Evolutionary conservation across 1,140 invertebrate genomes (phyloP).

Genomic region (Piezodorus guildinii): DNA sequence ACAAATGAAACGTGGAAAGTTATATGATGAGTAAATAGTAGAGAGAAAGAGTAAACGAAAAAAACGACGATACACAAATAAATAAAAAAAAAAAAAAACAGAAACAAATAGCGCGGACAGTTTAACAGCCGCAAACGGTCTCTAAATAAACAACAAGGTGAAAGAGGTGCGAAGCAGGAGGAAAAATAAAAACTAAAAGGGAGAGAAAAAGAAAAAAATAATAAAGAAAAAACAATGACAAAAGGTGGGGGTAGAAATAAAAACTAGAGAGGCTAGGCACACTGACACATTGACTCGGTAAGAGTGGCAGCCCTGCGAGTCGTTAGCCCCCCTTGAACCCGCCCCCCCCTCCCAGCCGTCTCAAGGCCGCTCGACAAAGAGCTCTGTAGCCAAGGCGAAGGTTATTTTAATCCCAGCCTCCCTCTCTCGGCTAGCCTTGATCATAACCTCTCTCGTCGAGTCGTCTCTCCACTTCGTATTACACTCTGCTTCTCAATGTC

Average conservation of each 20-base stretch:
- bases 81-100: background rate
- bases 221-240: background rate
- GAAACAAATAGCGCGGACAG: slow-evolving; percentile 1
- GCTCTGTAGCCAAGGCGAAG: background rate
- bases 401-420: slow-evolving; percentile 10
- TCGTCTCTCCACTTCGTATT: background rate
- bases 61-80: too few species aligned
- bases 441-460: background rate
- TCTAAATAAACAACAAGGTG: background rate
- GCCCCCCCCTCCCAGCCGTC: background rate
- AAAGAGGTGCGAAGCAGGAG: background rate
- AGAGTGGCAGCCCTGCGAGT: slow-evolving; percentile 11
- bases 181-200: background rate
- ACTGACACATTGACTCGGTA: slow-evolving; percentile 6
- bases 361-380: slow-evolving; percentile 7
- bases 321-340: slow-evolving; percentile 13
- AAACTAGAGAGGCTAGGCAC: background rate
- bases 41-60: too few species aligned
- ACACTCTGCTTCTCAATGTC: too few species aligned
- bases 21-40: too few species aligned
- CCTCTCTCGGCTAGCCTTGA: background rate
- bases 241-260: slow-evolving; percentile 6
- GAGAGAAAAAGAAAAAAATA: background rate
- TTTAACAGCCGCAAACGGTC: too few species aligned
- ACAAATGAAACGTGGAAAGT: too few species aligned